Conservation (phyloP, 2,888 invertebrate species). For the Ctena decussata region DNA sequence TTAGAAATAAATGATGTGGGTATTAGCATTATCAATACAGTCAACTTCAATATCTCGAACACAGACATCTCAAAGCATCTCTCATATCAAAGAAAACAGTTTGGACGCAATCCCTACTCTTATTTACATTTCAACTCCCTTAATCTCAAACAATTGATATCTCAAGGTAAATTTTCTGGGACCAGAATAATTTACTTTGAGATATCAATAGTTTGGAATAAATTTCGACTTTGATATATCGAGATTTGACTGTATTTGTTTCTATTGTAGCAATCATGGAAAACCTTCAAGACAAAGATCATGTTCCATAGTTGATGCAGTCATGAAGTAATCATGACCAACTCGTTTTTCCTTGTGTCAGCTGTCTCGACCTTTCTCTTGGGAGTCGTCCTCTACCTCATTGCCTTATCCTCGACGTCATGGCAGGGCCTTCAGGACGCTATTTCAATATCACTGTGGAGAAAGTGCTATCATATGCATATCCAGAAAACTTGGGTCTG, state of each 20-base stretch:
- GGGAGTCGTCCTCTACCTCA: constrained; percentile 51
- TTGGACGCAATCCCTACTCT: too few species aligned
- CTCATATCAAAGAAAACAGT: too few species aligned
- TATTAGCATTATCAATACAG: too few species aligned
- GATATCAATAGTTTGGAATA: too few species aligned
- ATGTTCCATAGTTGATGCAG: background rate
- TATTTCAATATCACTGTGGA: constrained; percentile 59
- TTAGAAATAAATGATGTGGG: too few species aligned
- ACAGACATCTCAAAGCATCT: background rate
- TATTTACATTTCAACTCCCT: too few species aligned
- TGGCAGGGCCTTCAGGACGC: constrained; percentile 60
- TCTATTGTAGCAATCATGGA: background rate
- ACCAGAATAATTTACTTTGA: too few species aligned
- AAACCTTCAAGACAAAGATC: background rate
- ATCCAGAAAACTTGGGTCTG: constrained; percentile 48
- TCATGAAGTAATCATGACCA: constrained; percentile 24
- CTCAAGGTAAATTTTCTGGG: too few species aligned
- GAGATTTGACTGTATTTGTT: too few species aligned
- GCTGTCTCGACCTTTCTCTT: constrained; percentile 59
- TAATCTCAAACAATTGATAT: too few species aligned
- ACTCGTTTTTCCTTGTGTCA: constrained; percentile 57
- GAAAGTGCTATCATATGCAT: constrained; percentile 53
- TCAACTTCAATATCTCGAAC: too few species aligned
- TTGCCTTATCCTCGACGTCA: constrained; percentile 55
- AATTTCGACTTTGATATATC: too few species aligned